Evolutionary conservation across 2,113 vertebrate species (phyloP).

Genomic region (Caretta caretta): DNA sequence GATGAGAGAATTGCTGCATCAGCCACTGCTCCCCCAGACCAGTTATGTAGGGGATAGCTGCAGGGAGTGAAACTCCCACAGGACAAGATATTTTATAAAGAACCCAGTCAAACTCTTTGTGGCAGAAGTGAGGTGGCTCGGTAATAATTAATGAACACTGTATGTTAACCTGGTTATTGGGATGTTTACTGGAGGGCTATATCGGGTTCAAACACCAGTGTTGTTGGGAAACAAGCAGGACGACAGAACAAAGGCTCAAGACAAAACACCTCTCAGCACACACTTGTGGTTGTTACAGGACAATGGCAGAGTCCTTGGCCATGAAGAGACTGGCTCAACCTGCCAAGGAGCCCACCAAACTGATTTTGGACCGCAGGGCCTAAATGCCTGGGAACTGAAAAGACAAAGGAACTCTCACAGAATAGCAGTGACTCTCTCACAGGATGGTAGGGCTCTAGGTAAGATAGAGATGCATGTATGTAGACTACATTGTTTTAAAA

Average conservation of each 20-base stretch:
- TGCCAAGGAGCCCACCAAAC: background rate
- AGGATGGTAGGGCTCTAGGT: background rate
- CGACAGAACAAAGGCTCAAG: background rate
- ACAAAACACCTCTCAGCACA: background rate
- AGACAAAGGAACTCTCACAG: background rate
- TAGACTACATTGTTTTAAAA: background rate
- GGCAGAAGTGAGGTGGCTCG: background rate
- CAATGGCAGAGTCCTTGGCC: background rate
- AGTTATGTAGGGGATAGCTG: background rate
- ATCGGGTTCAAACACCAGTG: background rate
- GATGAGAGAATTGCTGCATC: background rate
- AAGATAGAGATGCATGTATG: background rate
- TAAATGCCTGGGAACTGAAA: background rate
- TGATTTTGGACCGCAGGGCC: background rate
- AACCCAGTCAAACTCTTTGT: background rate
- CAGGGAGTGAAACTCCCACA: background rate
- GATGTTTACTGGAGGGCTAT: background rate
- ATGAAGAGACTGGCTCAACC: background rate
- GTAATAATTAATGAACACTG: background rate
- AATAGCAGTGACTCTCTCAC: background rate
- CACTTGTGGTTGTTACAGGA: background rate
- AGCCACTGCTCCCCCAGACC: background rate
- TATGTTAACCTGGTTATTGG: background rate
- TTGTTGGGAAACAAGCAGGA: background rate
- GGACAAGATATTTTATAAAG: background rate